phyloP scores from a whole-genome alignment of 2,113 vertebrate genomes.

The Petroica traversi region DNA sequence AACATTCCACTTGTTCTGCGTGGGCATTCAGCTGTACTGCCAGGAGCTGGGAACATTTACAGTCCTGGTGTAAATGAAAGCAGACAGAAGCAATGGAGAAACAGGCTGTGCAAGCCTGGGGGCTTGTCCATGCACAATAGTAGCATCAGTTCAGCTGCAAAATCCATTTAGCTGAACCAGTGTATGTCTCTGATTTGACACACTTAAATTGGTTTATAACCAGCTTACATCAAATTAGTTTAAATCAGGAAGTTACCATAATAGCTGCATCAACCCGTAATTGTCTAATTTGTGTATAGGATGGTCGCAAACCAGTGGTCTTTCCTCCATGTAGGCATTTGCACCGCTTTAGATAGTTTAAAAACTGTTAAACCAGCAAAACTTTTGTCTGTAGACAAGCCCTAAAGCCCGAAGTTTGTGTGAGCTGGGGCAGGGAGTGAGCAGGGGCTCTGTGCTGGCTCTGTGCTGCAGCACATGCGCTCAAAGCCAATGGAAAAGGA shows the following conservation, averaged over 20 bases:
- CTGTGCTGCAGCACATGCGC: neutral
- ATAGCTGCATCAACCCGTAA: constrained; percentile 21
- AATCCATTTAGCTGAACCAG: constrained; percentile 51
- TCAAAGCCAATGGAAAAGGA: neutral
- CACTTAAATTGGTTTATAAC: constrained; percentile 59
- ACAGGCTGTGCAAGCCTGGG: neutral
- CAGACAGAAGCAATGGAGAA: constrained; percentile 29
- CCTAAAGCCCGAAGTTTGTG: neutral
- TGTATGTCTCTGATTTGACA: constrained; percentile 35
- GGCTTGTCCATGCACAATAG: constrained; percentile 19
- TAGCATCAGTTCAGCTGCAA: constrained; percentile 49
- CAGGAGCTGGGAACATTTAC: neutral
- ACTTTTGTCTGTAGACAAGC: neutral
- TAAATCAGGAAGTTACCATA: constrained; percentile 44
- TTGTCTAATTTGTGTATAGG: constrained; percentile 10
- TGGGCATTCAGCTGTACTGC: constrained; percentile 31
- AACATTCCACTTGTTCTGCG: constrained; percentile 30
- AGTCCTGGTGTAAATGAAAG: constrained; percentile 15
- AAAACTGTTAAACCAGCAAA: neutral
- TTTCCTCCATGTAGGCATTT: neutral
- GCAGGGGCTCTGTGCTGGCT: neutral
- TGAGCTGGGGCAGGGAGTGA: neutral
- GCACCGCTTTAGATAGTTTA: neutral
- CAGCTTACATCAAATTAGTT: constrained; percentile 57
- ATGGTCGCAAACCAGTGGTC: neutral